A percentile compares a stretch with the other conserved stretches of the same genome.
These are phyloP conservation scores for Diplosoma virens DNA, from an alignment of 23 tunicate genomes.

Conservation along the genomic window DNA sequence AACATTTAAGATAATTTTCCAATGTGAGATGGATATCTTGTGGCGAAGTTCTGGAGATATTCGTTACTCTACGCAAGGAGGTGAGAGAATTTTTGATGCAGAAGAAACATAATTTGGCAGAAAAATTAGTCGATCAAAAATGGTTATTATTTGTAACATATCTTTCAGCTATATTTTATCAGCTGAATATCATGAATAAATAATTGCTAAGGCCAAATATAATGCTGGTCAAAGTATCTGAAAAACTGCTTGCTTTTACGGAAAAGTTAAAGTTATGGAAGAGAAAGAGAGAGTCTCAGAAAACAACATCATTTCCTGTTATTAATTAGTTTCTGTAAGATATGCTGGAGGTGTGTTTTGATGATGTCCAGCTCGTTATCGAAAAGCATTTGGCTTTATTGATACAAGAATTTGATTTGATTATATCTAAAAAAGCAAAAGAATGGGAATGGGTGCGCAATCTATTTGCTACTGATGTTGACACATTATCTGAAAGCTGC, in stretches of 20 bases:
- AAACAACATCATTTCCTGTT: not conserved
- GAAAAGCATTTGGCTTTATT: not conserved
- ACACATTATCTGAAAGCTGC: too few relatives aligned
- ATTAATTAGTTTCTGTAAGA: not conserved
- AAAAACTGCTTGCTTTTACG: slow-evolving; percentile 49
- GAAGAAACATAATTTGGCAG: slow-evolving; percentile 10
- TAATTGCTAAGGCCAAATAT: slow-evolving; percentile 35
- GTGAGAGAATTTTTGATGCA: slow-evolving; percentile 22
- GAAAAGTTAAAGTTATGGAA: slow-evolving; percentile 18
- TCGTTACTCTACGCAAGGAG: slow-evolving; percentile 28
- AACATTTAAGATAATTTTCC: slow-evolving; percentile 8
- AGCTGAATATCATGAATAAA: not conserved
- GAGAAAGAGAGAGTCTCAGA: not conserved
- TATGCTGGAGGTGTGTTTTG: not conserved
- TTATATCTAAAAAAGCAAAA: not conserved
- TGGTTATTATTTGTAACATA: not conserved
- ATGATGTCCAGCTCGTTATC: not conserved
- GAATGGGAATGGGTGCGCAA: not conserved
- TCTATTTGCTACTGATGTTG: not conserved
- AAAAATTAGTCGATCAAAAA: not conserved
- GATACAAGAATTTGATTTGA: not conserved
- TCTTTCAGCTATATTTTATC: not conserved
- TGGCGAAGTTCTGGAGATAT: slow-evolving; percentile 23
- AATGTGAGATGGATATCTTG: slow-evolving; percentile 33
- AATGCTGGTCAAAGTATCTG: slow-evolving; percentile 25